Conservation (phyloP, 2,888 invertebrate species). For the Perizoma flavofasciatum region DNA sequence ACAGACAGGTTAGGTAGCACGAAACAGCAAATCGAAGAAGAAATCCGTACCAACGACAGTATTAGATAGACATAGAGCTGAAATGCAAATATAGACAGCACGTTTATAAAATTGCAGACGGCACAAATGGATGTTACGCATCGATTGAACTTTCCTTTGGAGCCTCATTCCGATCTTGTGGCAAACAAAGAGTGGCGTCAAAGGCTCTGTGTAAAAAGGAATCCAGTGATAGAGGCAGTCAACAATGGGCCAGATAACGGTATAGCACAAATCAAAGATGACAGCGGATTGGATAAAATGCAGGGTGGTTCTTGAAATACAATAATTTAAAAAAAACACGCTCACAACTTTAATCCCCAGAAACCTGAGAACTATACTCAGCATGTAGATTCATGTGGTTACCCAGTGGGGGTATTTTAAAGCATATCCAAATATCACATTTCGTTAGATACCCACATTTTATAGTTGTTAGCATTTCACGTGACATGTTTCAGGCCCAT, state of each 20-base stretch:
- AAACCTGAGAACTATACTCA: no score
- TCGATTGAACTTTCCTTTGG: conserved; percentile 66
- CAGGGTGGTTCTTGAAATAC: no score
- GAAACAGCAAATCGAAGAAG: conserved; percentile 18
- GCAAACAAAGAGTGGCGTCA: conserved; percentile 80
- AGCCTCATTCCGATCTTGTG: conserved; percentile 78
- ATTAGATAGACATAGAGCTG: conserved; percentile 20
- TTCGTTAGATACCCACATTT: no score
- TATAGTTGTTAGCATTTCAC: no score
- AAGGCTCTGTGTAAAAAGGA: conserved; percentile 80
- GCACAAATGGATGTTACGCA: conserved; percentile 67
- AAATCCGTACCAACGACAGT: conserved; percentile 18
- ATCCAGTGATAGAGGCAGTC: conserved; percentile 82
- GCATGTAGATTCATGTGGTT: no score
- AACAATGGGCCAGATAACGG: conserved; percentile 77
- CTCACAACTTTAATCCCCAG: no score
- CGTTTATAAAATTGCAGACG: conserved; percentile 38
- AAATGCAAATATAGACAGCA: conserved; percentile 25
- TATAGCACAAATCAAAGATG: conserved; percentile 39
- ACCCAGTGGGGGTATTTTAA: no score
- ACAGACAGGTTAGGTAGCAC: conserved; percentile 5
- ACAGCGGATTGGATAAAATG: conserved; percentile 30
- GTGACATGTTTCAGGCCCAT: no score
- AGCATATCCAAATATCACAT: no score
- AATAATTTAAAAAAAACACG: no score